Evolutionary conservation across 2,113 vertebrate species (phyloP), one percentile per base, ranked within the genome.

Genomic region (Calyptomena viridis): DNA sequence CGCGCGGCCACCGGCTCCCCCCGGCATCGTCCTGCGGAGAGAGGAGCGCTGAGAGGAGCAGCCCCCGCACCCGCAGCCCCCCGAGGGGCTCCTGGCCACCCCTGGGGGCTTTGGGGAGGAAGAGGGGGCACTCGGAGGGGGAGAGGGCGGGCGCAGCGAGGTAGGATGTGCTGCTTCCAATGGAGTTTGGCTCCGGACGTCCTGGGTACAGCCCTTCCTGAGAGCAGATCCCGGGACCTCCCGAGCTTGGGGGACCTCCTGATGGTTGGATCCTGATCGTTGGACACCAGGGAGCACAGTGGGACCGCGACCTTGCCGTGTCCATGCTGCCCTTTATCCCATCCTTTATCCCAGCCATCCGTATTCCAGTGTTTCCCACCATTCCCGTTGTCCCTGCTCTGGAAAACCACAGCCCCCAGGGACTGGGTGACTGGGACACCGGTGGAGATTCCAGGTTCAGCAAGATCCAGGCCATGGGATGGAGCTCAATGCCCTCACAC

Each of bases 381-480:
- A 3, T 11, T 47, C 53, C 84, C 8, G 0, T 0, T 13, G 27
- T 60, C 79, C 28, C 60, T 3, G 7, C 4, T 5, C n/a, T 0
- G 1, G 8, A 11, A 31, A 78, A 35, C 2, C 14, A 0, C 25
- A 2, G 22, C 31, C 2, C 18, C 71, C 13, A 0, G 0, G 59
- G 64, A 14, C 62, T 2, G 42, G 1, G 42, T 20, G n/a, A 56
- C 31, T 0, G 35, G 11, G 0, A 37, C 73, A 5, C 33, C 4
- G 5, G 35, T 3, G 19, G 31, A 3, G 9, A 20, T 11, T 9
- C 40, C 68, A 5, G 10, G 0, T 9, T 27, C 1, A 25, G 30
- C 12, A 4, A 11, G 8, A 27, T 5, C 18, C 5, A 0, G 0
- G 3, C 3, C 6, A 1, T 0, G 20, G 74, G 52, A 27, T 0